These are phyloP conservation scores for Stictonetta naevosa DNA, from an alignment of 2,113 vertebrate genomes.

Conservation along the genomic window DNA sequence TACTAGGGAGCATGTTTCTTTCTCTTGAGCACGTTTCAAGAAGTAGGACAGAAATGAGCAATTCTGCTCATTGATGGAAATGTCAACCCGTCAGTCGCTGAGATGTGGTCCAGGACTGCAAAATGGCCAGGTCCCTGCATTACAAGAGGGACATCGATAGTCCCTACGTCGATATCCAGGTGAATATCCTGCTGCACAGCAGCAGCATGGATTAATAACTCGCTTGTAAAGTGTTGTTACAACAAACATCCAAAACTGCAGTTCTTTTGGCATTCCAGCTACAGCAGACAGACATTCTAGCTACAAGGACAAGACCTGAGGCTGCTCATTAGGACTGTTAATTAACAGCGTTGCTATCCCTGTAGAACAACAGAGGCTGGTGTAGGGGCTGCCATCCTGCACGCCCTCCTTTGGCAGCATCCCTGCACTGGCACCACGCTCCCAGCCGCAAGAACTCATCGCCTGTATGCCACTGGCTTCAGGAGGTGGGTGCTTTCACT, in stretches of 20 bases:
- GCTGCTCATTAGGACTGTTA: neutral
- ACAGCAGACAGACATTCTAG: too few species aligned
- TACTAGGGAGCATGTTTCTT: neutral
- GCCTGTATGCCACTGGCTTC: too few species aligned
- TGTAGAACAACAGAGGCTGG: neutral
- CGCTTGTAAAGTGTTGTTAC: neutral
- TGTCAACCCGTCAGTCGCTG: accelerated
- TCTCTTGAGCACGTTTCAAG: neutral
- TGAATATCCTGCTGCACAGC: too few species aligned
- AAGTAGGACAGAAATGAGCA: neutral
- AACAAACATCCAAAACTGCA: neutral
- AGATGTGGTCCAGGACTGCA: too few species aligned
- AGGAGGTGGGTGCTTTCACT: neutral
- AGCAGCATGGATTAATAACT: accelerated
- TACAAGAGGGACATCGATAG: neutral
- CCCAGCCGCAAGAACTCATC: neutral
- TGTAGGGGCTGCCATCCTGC: neutral
- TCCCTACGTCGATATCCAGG: neutral
- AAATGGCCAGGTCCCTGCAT: neutral
- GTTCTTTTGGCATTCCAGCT: neutral
- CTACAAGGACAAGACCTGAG: neutral
- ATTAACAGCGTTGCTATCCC: neutral
- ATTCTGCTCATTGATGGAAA: neutral
- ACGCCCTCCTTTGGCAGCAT: too few species aligned
- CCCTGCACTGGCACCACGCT: too few species aligned